Percentiles rank a stretch among this genome's conserved stretches.
These are phyloP conservation scores for Crocallis elinguaria DNA, from an alignment of 2,888 invertebrate genomes.

Conservation along the genomic window DNA sequence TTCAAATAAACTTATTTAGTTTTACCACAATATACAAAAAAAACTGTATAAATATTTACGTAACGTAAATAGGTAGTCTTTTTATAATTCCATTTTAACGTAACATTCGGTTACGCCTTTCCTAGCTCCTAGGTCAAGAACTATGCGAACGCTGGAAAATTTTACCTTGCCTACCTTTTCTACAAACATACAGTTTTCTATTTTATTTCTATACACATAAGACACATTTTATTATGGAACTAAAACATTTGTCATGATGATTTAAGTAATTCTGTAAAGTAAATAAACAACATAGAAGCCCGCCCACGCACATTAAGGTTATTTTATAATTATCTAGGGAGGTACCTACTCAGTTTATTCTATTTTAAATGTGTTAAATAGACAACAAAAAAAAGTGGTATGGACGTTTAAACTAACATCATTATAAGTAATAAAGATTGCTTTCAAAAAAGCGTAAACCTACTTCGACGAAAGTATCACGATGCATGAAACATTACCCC, in stretches of 20 bases:
- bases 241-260: constrained; percentile 41
- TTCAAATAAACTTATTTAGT: too few species aligned
- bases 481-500: too few species aligned
- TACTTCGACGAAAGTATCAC: too few species aligned
- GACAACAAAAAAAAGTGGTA: too few species aligned
- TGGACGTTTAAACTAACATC: too few species aligned
- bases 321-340: constrained; percentile 42
- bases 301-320: constrained; percentile 38
- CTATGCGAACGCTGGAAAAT: constrained; percentile 47
- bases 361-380: constrained; percentile 13
- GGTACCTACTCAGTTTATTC: constrained; percentile 27
- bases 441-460: too few species aligned
- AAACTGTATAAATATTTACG: too few species aligned
- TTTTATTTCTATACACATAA: constrained; percentile 36
- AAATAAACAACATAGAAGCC: constrained; percentile 49
- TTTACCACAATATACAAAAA: too few species aligned
- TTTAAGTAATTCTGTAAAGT: constrained; percentile 43
- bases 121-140: constrained; percentile 56
- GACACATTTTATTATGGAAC: constrained; percentile 31
- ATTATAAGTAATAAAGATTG: too few species aligned
- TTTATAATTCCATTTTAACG: constrained; percentile 2
- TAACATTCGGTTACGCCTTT: constrained; percentile 26
- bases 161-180: constrained; percentile 33
- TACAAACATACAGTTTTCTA: constrained; percentile 35
- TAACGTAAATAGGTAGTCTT: too few species aligned